Base-by-base conservation (phyloP, 2,888 invertebrate genomes). In the Hedychridium roseum region DNA sequence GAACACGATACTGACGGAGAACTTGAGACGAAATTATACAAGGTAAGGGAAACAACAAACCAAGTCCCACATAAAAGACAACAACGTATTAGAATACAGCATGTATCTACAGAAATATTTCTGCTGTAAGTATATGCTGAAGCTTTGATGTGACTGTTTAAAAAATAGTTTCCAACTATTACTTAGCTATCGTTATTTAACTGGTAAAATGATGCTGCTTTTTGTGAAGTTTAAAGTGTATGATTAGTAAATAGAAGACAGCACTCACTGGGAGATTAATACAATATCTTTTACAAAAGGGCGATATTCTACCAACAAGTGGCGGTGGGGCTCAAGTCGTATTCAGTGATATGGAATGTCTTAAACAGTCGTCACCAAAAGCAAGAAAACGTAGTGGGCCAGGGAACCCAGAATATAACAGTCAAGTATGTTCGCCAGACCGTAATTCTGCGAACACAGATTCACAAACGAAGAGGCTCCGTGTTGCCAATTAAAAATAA, bases 321-420 rank as follows among this genome's bases (percentile, higher is more conserved):
- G 92, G 94, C 1, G 98, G 98, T 0, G 98, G 99, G 0, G 92
- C 96, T 0, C 95, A 97, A 71, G 91, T 98, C 0, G 89, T 97
- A 17, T 96, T 98, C 74, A 91, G 92, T 64, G 97, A 97, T 78
- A 91, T 98, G 1, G 98, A 99, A 77, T 88, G 89, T 72, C 76
- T 97, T 5, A 88, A 87, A 57, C 94, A 94, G 71, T 85, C 87
- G 67, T 92, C 92, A 0, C 93, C 93, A 0, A 86, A 83, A 1
- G 77, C 69, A 16, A 68, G 77, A 39, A 79, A 79, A 54, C 72
- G 78, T 18, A 76, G 74, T 35, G 71, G 71, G 30, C 59, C 68
- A 4, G 11, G 7, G 2, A 57, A 52, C 15, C 1, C 27, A 26
- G 50, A 53, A 5, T 6, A 21, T 30, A 15, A 27, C 21, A 43